Percentiles rank a stretch among this genome's conserved stretches.
These are phyloP conservation scores for Andrena flavipes DNA, from an alignment of 2,888 invertebrate species.

Conservation along the genomic window DNA sequence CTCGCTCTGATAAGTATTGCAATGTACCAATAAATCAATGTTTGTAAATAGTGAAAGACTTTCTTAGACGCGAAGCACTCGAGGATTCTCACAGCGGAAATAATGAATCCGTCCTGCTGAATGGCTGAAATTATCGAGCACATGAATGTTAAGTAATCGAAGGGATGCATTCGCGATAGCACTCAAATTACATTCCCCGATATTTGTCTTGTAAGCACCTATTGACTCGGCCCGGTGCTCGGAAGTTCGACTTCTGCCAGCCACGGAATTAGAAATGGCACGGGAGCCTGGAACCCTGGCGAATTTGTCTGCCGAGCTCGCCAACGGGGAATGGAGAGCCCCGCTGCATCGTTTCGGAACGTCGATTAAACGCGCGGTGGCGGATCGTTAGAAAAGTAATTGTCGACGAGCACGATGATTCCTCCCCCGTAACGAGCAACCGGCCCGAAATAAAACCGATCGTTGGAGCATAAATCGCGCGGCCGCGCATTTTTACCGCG, in stretches of 20 bases:
- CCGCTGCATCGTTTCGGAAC: constrained; percentile 4
- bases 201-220: constrained; percentile 60
- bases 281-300: constrained; percentile 37
- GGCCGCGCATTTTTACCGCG: constrained; percentile 31
- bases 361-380: constrained; percentile 36
- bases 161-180: constrained; percentile 32
- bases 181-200: constrained; percentile 65
- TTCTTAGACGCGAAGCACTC: no score
- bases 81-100: background rate
- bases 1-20: background rate
- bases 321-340: background rate
- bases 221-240: constrained; percentile 22
- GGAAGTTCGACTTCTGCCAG: constrained; percentile 39
- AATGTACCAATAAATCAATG: background rate
- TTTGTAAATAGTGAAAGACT: background rate
- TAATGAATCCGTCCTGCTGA: background rate
- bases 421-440: constrained; percentile 18
- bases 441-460: constrained; percentile 33
- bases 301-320: constrained; percentile 45
- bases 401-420: constrained; percentile 32
- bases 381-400: constrained; percentile 40
- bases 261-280: constrained; percentile 62
- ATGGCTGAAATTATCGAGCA: background rate
- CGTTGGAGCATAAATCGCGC: constrained; percentile 37
- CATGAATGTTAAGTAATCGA: constrained; percentile 19